Base-by-base conservation (phyloP, 2,113 vertebrate genomes). In the Paradisaea rubra region DNA sequence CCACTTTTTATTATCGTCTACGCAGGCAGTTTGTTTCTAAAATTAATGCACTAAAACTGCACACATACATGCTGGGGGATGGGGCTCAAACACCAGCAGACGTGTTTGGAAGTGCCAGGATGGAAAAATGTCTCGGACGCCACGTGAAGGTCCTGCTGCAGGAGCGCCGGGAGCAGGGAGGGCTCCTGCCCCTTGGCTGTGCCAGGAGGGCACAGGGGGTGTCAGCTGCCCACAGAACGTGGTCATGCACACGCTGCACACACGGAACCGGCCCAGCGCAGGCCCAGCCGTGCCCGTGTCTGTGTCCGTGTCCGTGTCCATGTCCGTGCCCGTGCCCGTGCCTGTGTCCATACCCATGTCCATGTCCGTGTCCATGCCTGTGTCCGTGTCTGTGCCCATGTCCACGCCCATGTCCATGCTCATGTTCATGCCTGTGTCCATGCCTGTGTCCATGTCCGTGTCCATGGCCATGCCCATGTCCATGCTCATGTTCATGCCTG, bases 401-500 rank as follows among this genome's bases (percentile, higher is more conserved):
- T 3, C 44, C 15, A 1, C 45, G 11, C 4, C 64, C 3, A 1
- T 42, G 41, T 4, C 68, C 3, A 0, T 72, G n/a, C n/a, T n/a
- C n/a, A n/a, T n/a, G n/a, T n/a, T 27, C 12, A 1, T 61, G 59
- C 35, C 41, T 2, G 1, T 59, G 35, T 2, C 57, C 3, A 1
- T 31, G 41, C 1, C 61, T 3, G 2, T 31, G 28, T 4, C 61
- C n/a, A n/a, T n/a, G n/a, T n/a, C n/a, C n/a, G n/a, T n/a, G n/a
- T n/a, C n/a, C n/a, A n/a, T n/a, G n/a, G n/a, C 57, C 3, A 1
- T 31, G 35, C 35, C 35, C 35, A 1, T 31, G 61, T 10, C 35
- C 0, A 1, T 68, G 30, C 6, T 25, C 2, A 0, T 41, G 20
- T 3, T 33, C 15, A 1, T 65, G 10, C 6, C 64, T 2, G 2